Base-by-base conservation (phyloP, 1,140 invertebrate species). In the Eueides isabella region DNA sequence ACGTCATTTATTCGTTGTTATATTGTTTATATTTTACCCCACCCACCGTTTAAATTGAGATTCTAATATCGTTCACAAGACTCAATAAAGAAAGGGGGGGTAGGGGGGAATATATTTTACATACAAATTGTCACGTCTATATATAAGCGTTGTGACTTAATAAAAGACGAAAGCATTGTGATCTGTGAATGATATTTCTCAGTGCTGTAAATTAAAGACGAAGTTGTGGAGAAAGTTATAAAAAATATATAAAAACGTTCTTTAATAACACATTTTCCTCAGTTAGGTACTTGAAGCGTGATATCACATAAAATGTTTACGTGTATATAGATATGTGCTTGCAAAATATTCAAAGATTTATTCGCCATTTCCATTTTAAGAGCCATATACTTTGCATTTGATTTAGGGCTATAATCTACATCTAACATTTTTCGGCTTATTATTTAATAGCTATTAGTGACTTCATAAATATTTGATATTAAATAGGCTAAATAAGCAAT, bases 81-180 rank as follows among this genome's bases (percentile, higher is more conserved):
- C 16, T 44, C 41, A 44, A 44, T 44, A 44, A 44, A n/a, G 38
- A 48, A 29, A 7, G 26, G 16, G 38, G 28, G 44, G 48, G 48
- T 44, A n/a, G n/a, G 26, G 16, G 38, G 28, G 44, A 48, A 67
- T 44, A n/a, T 44, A 16, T 19, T 67, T 67, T 67, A 67, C 28
- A 29, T 30, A 30, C 14, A 67, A 29, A 67, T 67, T 48, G 41
- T n/a, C 64, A 66, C 16, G 38, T 16, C 41, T 44, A 44, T 67
- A 67, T 67, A 67, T 44, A 67, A 67, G 48, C 7, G 38, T 23
- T 16, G 41, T n/a, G 66, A 11, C 28, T 55, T 68, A 55, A 55
- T 68, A 68, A 68, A 68, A 68, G 65, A 16, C 65, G 35, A 41
- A 41, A 29, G 41, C 66, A 68, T 67, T 67, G 66, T 67, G 41